Percentiles rank a stretch among this genome's conserved stretches.
These are phyloP conservation scores for Cryptoblepharus egeriae DNA, from an alignment of 2,797 vertebrate genomes.

Conservation along the genomic window DNA sequence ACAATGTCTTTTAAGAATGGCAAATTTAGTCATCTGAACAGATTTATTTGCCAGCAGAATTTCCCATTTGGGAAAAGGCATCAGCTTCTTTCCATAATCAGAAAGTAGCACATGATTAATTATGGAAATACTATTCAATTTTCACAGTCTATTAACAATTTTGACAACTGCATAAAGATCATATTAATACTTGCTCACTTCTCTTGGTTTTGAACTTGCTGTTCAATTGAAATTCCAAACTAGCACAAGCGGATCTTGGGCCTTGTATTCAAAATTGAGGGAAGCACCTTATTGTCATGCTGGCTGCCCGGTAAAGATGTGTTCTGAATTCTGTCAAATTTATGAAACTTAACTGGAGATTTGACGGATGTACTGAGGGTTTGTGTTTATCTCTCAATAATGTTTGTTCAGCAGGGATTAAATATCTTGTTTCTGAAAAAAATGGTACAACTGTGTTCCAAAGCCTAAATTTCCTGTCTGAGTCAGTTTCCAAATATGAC, in stretches of 20 bases:
- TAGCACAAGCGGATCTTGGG: conserved; percentile 4
- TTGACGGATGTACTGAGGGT: neutral
- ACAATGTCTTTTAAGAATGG: conserved; percentile 35
- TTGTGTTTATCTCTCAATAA: neutral
- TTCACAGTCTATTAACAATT: conserved; percentile 72
- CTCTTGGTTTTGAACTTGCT: conserved; percentile 43
- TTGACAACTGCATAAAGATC: conserved; percentile 64
- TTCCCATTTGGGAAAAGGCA: conserved; percentile 54
- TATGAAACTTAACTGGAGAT: neutral
- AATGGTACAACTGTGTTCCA: neutral
- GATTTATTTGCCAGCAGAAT: conserved; percentile 39
- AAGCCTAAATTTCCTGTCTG: neutral
- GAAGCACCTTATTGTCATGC: neutral
- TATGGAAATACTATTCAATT: conserved; percentile 73
- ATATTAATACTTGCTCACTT: conserved; percentile 64
- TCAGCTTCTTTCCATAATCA: conserved; percentile 72
- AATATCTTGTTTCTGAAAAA: neutral
- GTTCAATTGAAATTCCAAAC: conserved; percentile 39
- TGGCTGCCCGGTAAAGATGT: neutral
- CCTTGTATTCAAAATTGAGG: neutral
- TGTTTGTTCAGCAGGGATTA: neutral
- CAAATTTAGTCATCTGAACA: conserved; percentile 26
- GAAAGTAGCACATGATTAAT: conserved; percentile 72
- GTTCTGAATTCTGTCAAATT: conserved; percentile 1
- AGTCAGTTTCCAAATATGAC: neutral